These are phyloP conservation scores for Brachionus sp. DNA, from an alignment of 1,140 invertebrate species.

Conservation along the genomic window DNA sequence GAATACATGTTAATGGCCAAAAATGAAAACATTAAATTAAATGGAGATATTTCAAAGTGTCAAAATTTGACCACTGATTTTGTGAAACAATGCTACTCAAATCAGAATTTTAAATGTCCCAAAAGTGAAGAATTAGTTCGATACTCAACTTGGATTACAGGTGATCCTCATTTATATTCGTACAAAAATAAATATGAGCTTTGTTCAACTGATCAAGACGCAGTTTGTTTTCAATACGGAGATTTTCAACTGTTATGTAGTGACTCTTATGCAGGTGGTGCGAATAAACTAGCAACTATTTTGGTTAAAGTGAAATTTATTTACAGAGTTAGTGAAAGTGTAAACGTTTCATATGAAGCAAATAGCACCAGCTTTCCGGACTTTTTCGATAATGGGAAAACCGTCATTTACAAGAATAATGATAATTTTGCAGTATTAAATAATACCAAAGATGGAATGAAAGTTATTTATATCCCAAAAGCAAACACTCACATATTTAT, in stretches of 20 bases:
- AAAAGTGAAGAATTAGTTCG: background rate
- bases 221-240: background rate
- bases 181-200: background rate
- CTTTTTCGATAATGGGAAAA: background rate
- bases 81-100: background rate
- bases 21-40: background rate
- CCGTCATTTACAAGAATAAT: background rate
- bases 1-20: background rate
- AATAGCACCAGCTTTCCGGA: background rate
- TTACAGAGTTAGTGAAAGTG: background rate
- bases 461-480: background rate
- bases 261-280: background rate
- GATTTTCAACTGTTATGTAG: background rate
- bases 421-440: background rate
- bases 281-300: background rate
- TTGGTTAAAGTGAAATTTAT: background rate
- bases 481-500: background rate
- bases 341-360: background rate
- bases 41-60: background rate
- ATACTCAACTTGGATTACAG: background rate
- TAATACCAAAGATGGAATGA: background rate
- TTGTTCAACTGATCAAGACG: background rate
- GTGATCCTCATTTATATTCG: background rate
- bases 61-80: background rate
- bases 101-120: background rate